These are phyloP conservation scores for Anas platyrhynchos DNA, from an alignment of 2,113 vertebrate species.

Conservation along the genomic window DNA sequence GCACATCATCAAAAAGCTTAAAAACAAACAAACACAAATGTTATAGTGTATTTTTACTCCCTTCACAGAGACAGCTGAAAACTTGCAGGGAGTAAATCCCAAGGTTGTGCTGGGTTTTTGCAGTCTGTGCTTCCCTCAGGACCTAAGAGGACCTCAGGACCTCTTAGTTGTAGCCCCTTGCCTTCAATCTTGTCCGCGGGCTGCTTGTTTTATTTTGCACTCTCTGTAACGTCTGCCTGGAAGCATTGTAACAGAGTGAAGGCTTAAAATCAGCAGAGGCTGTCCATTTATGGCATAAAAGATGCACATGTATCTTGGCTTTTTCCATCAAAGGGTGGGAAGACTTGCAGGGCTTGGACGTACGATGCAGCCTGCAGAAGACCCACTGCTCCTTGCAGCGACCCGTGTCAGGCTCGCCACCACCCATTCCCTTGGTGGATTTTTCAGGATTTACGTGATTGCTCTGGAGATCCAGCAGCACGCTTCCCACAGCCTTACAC, in stretches of 20 bases:
- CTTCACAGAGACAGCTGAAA: not conserved
- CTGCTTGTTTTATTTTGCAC: not conserved
- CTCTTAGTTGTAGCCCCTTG: not conserved
- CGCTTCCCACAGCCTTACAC: not conserved
- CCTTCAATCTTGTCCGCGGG: not conserved
- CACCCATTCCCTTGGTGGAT: conserved; percentile 42
- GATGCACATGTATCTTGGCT: not conserved
- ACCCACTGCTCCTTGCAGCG: not conserved
- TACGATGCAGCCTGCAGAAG: conserved; percentile 7
- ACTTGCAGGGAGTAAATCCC: not conserved
- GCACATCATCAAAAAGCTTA: not conserved
- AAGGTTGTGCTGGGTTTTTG: not conserved
- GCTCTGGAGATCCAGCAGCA: not conserved
- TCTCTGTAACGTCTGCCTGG: not conserved
- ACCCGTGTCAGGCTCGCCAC: not conserved
- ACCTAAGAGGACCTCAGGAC: not conserved
- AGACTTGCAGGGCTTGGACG: not conserved
- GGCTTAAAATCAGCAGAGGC: not conserved
- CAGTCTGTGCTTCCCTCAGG: fast-evolving
- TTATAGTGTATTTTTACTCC: not conserved
- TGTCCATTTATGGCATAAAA: not conserved
- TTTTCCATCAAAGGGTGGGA: not conserved
- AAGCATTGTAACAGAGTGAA: not conserved
- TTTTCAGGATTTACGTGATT: not conserved
- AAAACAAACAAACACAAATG: not conserved